These are phyloP conservation scores for Sminthurides aquaticus DNA, from an alignment of 2,888 invertebrate species.

Conservation along the genomic window DNA sequence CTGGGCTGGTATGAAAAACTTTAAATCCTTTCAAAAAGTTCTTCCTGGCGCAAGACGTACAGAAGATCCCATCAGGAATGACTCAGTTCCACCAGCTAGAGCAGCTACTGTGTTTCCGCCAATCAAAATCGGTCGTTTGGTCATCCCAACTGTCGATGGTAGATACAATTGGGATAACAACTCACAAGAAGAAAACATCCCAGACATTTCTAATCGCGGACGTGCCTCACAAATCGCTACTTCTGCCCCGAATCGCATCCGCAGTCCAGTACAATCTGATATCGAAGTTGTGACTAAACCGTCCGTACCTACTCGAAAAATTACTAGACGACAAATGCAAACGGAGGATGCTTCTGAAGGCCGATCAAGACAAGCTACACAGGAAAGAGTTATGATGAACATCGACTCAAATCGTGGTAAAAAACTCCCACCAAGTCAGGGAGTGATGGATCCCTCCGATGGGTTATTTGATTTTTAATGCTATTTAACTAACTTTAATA, in stretches of 20 bases:
- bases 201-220: too few relatives aligned
- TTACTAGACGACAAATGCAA: too few relatives aligned
- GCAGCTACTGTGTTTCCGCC: too few relatives aligned
- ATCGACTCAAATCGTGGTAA: not conserved
- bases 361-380: not conserved
- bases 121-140: not conserved
- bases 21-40: not conserved
- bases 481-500: not conserved
- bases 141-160: not conserved
- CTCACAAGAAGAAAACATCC: not conserved
- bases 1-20: not conserved
- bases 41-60: not conserved
- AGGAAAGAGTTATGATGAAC: not conserved
- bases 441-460: not conserved
- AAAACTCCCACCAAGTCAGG: not conserved
- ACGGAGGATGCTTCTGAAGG: not conserved
- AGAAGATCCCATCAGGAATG: not conserved
- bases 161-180: not conserved
- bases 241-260: not conserved
- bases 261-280: not conserved
- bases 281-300: not conserved
- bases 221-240: not conserved
- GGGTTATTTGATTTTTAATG: conserved; percentile 1
- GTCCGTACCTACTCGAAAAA: not conserved
- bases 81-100: not conserved